These are phyloP conservation scores for Petrocephalus schoutedeni DNA, from an alignment of 2,797 vertebrate species.

Conservation along the genomic window DNA sequence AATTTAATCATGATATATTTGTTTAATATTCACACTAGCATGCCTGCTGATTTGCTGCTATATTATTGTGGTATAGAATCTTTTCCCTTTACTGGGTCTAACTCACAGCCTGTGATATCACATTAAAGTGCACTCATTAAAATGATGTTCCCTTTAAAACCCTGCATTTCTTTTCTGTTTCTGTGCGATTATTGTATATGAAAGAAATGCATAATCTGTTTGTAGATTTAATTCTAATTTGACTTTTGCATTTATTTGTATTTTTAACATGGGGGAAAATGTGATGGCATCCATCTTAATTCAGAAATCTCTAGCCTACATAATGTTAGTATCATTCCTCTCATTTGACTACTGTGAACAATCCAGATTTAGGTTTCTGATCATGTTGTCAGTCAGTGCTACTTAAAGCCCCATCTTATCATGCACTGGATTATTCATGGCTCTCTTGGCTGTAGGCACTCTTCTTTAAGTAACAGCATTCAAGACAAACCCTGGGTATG, in stretches of 20 bases:
- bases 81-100: background rate
- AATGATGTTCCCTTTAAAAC: background rate
- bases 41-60: background rate
- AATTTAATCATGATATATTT: background rate
- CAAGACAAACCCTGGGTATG: background rate
- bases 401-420: background rate
- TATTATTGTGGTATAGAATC: background rate
- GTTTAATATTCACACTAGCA: background rate
- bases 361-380: background rate
- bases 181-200: background rate
- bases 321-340: background rate
- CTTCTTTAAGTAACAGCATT: constrained; percentile 11
- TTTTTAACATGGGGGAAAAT: background rate
- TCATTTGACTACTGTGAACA: background rate
- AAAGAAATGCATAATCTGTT: background rate
- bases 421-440: constrained; percentile 17
- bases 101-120: background rate
- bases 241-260: background rate
- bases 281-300: background rate
- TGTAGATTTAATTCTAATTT: background rate
- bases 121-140: background rate
- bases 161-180: background rate
- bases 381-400: background rate
- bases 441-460: constrained; percentile 19
- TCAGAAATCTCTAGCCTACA: background rate